phyloP scores from a whole-genome alignment of 1,140 invertebrate genomes.

The Batillaria attramentaria region DNA sequence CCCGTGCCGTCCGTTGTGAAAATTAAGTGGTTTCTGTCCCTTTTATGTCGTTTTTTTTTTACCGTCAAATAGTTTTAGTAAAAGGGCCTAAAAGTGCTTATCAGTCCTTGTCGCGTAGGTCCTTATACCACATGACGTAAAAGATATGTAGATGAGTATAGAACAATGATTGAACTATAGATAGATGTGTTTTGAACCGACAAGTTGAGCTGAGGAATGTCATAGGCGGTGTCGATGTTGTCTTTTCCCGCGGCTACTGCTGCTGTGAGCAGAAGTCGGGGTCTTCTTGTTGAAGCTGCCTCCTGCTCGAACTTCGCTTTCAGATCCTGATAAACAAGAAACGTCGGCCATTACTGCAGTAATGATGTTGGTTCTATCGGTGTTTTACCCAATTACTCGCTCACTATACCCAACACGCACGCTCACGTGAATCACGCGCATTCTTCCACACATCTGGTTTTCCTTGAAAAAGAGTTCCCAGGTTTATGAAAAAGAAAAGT shows the following conservation, averaged over 20 bases:
- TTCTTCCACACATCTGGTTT: neutral
- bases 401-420: neutral
- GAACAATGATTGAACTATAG: neutral
- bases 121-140: neutral
- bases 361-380: neutral
- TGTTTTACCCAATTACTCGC: neutral
- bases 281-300: conserved; percentile 35
- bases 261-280: conserved; percentile 65
- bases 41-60: neutral
- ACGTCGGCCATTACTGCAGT: neutral
- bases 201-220: conserved; percentile 40
- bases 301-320: conserved; percentile 43
- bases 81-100: neutral
- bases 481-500: neutral
- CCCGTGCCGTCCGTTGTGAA: neutral
- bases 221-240: conserved; percentile 69
- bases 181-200: neutral
- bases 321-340: conserved; percentile 42
- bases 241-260: conserved; percentile 67
- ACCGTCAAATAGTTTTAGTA: neutral
- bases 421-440: neutral
- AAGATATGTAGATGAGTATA: neutral
- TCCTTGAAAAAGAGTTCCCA: neutral
- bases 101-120: neutral
- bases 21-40: neutral